phyloP scores from a whole-genome alignment of 2,797 vertebrate genomes.

The Limosa lapponica region DNA sequence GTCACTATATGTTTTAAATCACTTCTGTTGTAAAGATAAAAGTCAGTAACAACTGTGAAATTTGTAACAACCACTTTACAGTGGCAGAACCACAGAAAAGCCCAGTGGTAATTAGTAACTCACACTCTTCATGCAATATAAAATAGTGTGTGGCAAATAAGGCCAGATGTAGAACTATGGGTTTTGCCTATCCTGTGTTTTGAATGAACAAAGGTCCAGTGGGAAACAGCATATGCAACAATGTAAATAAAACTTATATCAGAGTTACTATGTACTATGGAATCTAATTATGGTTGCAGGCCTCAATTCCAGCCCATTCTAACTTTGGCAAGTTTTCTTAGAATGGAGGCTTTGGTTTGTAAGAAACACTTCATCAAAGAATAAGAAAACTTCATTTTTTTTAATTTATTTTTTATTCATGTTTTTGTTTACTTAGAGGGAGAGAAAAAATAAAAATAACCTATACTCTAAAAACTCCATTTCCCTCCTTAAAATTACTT shows the following conservation, averaged over 20 bases:
- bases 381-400: not conserved
- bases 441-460: not conserved
- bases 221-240: not conserved
- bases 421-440: not conserved
- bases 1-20: not conserved
- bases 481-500: not conserved
- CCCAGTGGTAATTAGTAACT: not conserved
- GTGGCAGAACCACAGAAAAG: not conserved
- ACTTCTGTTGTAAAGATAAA: not conserved
- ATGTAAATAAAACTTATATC: not conserved
- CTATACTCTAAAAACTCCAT: not conserved
- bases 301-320: not conserved
- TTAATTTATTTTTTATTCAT: not conserved
- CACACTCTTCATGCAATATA: not conserved
- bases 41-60: not conserved
- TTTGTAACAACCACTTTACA: not conserved
- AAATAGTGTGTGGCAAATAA: not conserved
- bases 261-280: not conserved
- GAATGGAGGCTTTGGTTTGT: not conserved
- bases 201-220: not conserved
- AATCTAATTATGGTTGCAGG: not conserved
- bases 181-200: not conserved
- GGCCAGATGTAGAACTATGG: not conserved
- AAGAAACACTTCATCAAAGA: not conserved
- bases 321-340: not conserved